Conservation (phyloP, 2,888 invertebrate genomes). For the Eupsilia transversa region DNA sequence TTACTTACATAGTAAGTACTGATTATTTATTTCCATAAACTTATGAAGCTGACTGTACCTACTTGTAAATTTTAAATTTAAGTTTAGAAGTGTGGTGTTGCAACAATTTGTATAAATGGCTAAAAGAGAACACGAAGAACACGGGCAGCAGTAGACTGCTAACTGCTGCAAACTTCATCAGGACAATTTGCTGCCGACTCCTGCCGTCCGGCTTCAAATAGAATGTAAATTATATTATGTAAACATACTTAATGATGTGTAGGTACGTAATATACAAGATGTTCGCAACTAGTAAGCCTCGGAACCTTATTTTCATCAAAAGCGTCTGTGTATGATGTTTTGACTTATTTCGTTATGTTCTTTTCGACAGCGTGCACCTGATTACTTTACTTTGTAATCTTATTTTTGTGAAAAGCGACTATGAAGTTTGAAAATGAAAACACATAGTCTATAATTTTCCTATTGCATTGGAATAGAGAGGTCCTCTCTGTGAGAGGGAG, state of each 20-base stretch:
- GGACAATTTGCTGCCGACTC: not conserved
- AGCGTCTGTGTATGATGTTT: too few relatives aligned
- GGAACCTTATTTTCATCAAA: not conserved
- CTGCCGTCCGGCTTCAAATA: slow-evolving; percentile 11
- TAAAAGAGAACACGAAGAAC: not conserved
- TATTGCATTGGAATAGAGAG: too few relatives aligned
- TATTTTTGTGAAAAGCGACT: not conserved
- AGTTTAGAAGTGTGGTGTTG: slow-evolving; percentile 26
- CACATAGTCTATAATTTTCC: not conserved
- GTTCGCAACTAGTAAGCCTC: not conserved
- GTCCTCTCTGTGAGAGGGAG: not conserved
- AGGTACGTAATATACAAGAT: not conserved
- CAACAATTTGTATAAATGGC: not conserved
- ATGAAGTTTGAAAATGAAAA: not conserved
- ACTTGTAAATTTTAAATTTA: slow-evolving; percentile 42
- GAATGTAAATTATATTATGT: slow-evolving; percentile 15
- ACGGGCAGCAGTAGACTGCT: not conserved
- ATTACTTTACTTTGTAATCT: not conserved
- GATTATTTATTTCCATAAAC: not conserved
- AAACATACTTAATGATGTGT: not conserved
- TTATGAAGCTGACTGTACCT: slow-evolving; percentile 8
- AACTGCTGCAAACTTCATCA: not conserved
- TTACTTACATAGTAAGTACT: not conserved
- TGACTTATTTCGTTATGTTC: not conserved
- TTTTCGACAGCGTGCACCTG: not conserved